These are phyloP conservation scores for Porites divaricata DNA, from an alignment of 92 coral and sea anemone species.

Conservation along the genomic window DNA sequence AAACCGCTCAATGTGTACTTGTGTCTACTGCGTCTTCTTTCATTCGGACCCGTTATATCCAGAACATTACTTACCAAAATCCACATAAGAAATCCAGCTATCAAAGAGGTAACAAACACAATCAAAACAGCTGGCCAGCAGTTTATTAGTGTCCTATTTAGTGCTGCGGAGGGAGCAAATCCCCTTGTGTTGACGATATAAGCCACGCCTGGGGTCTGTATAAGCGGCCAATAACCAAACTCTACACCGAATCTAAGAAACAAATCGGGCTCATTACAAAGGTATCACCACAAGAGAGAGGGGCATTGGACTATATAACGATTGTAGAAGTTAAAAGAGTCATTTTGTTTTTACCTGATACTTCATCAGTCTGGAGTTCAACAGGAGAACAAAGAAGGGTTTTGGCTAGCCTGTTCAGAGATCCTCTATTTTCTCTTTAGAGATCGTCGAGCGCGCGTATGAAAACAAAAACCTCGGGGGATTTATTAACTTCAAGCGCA, in stretches of 20 bases:
- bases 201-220: conserved; percentile 79
- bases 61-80: conserved; percentile 47
- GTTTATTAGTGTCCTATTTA: background rate
- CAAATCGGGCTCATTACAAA: background rate
- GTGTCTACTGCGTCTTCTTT: too few relatives aligned
- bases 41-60: too few relatives aligned
- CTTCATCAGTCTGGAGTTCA: too few relatives aligned
- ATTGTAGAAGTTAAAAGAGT: too few relatives aligned
- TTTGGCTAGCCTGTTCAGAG: too few relatives aligned
- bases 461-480: too few relatives aligned
- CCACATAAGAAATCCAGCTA: conserved; percentile 56
- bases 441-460: too few relatives aligned
- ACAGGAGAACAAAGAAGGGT: too few relatives aligned
- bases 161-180: conserved; percentile 4
- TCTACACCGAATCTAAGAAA: background rate
- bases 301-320: background rate
- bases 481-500: too few relatives aligned
- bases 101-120: conserved; percentile 46
- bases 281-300: background rate
- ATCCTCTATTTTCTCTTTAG: too few relatives aligned
- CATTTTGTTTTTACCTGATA: too few relatives aligned
- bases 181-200: conserved; percentile 44
- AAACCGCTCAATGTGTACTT: too few relatives aligned
- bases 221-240: conserved; percentile 43
- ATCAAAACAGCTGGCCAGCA: conserved; percentile 61